Evolutionary conservation across 2,113 vertebrate genomes (phyloP), one percentile per base, ranked within the genome.

Genomic region (Varanus komodoensis): DNA sequence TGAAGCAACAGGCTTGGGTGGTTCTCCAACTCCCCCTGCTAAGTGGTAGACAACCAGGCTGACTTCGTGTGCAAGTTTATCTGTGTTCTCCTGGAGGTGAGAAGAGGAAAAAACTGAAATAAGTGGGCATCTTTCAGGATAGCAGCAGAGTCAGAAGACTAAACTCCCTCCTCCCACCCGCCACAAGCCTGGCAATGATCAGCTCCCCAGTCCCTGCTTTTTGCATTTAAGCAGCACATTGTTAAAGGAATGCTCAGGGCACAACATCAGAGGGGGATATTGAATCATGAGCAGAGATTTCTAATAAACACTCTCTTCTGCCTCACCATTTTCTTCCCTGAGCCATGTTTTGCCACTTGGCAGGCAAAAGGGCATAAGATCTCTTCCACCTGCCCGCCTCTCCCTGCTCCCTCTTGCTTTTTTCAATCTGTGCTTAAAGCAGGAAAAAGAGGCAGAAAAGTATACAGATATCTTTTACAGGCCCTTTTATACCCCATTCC

Each of bases 41-140:
- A 98, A 96, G 34, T 96, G 96, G 92, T 98, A 98, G 23, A 99
- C 99, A 25, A 97, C 98, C 86, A 99, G 94, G 95, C 98, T 98
- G 71, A 99, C 98, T 96, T 98, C 98, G 78, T 98, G 96, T 69
- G 98, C 98, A 1, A 99, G 97, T 84, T 93, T 95, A 78, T 99
- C 98, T 0, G 98, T 98, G 50, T 94, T 98, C 93, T 98, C 98
- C 99, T 99, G 96, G 69, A 96, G 96, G 90, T 78, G 1, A 61
- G 81, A 86, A 88, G 27, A 87, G 78, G 9, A 71, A 57, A 25
- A 34, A 32, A 89, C 25, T 86, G 89, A 7, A 1, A 0, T 9
- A 15, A 52, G 52, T 1, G 29, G 54, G 34, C 29, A 64, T 44
- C 38, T 44, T 27, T 9, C 44, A 32, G 6, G 1, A 64, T 4